phyloP scores from a whole-genome alignment of 2,888 invertebrate genomes.

The Tubulanus polymorphus region DNA sequence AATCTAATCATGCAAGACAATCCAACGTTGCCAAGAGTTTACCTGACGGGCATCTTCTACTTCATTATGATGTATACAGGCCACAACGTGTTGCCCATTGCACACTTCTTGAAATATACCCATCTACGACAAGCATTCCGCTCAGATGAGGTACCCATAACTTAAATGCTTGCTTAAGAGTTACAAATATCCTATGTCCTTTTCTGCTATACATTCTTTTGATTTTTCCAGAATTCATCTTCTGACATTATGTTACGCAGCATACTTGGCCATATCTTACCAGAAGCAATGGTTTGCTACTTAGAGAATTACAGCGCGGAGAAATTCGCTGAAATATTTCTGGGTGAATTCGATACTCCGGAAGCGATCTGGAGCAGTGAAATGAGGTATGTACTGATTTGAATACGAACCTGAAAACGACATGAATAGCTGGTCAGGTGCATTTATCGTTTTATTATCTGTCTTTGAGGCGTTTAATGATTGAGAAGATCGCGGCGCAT shows the following conservation, averaged over 20 bases:
- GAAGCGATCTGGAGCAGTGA: conserved; percentile 99
- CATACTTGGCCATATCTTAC: conserved; percentile 86
- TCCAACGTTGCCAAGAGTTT: conserved; percentile 88
- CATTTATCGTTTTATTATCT: background rate
- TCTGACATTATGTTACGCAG: conserved; percentile 79
- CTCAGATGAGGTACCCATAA: conserved; percentile 88
- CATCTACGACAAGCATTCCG: conserved; percentile 95
- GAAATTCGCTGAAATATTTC: conserved; percentile 85
- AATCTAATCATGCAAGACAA: conserved; percentile 84
- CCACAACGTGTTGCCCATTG: conserved; percentile 93
- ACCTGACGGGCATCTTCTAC: conserved; percentile 93
- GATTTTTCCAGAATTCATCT: conserved; percentile 28
- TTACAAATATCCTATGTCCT: background rate
- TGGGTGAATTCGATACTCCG: conserved; percentile 97
- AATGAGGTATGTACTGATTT: conserved; percentile 67
- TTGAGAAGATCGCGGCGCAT: conserved; percentile 95
- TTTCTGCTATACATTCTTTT: background rate
- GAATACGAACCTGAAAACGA: no score
- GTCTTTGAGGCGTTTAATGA: conserved; percentile 73
- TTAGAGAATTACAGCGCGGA: conserved; percentile 97
- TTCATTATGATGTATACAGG: conserved; percentile 99
- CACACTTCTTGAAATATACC: conserved; percentile 86
- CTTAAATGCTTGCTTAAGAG: no score
- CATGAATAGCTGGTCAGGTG: background rate
- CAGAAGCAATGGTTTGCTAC: conserved; percentile 99